Conservation (phyloP, 2,113 vertebrate species). For the Regulus satrapa region DNA sequence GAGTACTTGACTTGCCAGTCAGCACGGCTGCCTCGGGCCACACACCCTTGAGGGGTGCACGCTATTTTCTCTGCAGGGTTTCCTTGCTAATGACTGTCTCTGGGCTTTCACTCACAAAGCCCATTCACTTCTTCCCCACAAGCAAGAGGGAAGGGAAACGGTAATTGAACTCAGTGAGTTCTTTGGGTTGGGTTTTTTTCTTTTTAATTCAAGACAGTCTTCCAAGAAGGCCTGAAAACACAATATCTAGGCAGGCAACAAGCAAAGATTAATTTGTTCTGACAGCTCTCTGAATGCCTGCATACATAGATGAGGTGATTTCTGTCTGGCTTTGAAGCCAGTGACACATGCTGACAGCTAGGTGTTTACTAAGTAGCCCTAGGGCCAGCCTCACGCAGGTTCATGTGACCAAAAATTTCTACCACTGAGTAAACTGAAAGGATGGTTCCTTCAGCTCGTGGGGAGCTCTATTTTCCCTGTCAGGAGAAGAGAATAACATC, state of each 20-base stretch:
- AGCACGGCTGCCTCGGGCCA: rapidly evolving
- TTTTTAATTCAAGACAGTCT: not conserved
- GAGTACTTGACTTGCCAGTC: not conserved
- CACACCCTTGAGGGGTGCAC: rapidly evolving
- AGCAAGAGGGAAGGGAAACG: not conserved
- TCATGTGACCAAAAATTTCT: not conserved
- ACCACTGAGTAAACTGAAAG: not conserved
- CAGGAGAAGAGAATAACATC: not conserved
- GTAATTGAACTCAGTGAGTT: not conserved
- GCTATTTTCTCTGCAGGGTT: not conserved
- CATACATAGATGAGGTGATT: not conserved
- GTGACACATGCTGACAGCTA: not conserved
- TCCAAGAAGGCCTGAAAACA: not conserved
- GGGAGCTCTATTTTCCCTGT: not conserved
- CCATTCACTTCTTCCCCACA: not conserved
- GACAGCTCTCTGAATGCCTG: not conserved
- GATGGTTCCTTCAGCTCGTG: not conserved
- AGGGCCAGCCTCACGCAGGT: not conserved
- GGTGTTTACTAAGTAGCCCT: not conserved
- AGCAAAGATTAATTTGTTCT: not conserved
- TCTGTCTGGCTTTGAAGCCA: not conserved
- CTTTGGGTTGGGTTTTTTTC: not conserved
- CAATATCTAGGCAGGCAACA: not conserved
- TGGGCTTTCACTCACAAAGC: not conserved
- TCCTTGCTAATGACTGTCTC: not conserved